Conservation (phyloP, 2,888 invertebrate species). For the Hypsopygia costalis region DNA sequence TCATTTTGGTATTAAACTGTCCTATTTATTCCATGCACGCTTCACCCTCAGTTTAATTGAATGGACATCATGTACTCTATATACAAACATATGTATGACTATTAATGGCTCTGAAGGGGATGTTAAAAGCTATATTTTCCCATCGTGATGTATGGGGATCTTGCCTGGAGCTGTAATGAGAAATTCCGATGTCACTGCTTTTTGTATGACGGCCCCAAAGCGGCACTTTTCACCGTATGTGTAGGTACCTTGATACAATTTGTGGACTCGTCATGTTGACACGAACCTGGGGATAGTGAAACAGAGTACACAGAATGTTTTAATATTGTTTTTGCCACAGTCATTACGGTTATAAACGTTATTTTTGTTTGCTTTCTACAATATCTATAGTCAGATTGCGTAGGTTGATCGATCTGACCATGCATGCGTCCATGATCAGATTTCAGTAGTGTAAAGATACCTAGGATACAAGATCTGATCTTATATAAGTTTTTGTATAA, state of each 20-base stretch:
- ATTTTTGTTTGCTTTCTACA: too few relatives aligned
- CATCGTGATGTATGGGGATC: slow-evolving; percentile 72
- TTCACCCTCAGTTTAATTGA: slow-evolving; percentile 20
- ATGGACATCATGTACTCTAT: slow-evolving; percentile 28
- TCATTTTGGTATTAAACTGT: neutral
- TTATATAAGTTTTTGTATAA: too few relatives aligned
- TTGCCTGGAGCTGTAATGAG: slow-evolving; percentile 70
- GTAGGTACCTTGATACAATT: slow-evolving; percentile 34
- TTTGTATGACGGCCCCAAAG: slow-evolving; percentile 52
- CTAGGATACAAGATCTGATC: too few relatives aligned
- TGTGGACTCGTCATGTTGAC: slow-evolving; percentile 25
- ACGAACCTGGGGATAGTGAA: slow-evolving; percentile 14
- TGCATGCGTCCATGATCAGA: too few relatives aligned
- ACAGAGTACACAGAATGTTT: too few relatives aligned
- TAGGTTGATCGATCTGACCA: too few relatives aligned
- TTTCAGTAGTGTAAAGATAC: too few relatives aligned
- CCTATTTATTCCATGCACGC: slow-evolving; percentile 5
- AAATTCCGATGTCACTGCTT: slow-evolving; percentile 74
- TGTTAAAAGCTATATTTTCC: slow-evolving; percentile 71
- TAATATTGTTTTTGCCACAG: too few relatives aligned
- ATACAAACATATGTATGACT: slow-evolving; percentile 41
- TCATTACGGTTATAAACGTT: too few relatives aligned
- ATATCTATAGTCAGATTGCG: too few relatives aligned
- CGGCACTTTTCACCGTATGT: slow-evolving; percentile 42
- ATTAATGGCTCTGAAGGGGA: slow-evolving; percentile 59